Conservation (phyloP, 92 coral and sea anemone genomes). For the Epizoanthus stellaris region DNA sequence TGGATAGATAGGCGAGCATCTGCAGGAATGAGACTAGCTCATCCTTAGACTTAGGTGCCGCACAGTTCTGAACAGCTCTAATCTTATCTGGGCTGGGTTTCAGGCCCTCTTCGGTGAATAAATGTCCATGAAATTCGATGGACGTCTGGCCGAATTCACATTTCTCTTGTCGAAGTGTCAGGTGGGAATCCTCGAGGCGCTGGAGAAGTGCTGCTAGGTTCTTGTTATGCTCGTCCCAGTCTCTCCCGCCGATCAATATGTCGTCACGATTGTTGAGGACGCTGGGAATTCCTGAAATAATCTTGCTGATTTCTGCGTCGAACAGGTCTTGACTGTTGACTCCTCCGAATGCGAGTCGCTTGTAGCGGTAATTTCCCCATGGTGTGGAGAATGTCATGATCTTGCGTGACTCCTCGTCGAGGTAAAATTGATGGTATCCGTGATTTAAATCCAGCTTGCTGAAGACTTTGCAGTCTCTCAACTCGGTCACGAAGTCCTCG, state of each 20-base stretch:
- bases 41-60: slow-evolving; percentile 54
- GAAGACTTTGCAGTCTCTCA: slow-evolving; percentile 52
- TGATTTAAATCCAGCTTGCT: slow-evolving; percentile 52
- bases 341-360: slow-evolving; percentile 62
- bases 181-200: slow-evolving; percentile 52
- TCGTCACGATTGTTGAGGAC: slow-evolving; percentile 66
- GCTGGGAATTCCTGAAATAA: background rate
- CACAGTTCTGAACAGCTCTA: slow-evolving; percentile 41
- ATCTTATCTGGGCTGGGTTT: slow-evolving; percentile 57
- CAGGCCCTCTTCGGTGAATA: slow-evolving; percentile 62
- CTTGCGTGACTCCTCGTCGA: slow-evolving; percentile 47
- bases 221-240: slow-evolving; percentile 54
- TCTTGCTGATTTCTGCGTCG: slow-evolving; percentile 54
- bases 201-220: slow-evolving; percentile 46
- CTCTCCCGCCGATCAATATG: slow-evolving; percentile 57
- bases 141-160: slow-evolving; percentile 57
- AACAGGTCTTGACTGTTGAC: slow-evolving; percentile 68
- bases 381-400: slow-evolving; percentile 62
- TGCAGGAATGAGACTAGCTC: slow-evolving; percentile 59
- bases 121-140: slow-evolving; percentile 69
- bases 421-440: slow-evolving; percentile 49
- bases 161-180: slow-evolving; percentile 52
- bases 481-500: slow-evolving; percentile 46
- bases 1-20: too few relatives aligned
- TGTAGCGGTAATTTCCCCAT: slow-evolving; percentile 69